Evolutionary conservation across 2,113 vertebrate genomes (phyloP).

Genomic region (Engystomops pustulosus): DNA sequence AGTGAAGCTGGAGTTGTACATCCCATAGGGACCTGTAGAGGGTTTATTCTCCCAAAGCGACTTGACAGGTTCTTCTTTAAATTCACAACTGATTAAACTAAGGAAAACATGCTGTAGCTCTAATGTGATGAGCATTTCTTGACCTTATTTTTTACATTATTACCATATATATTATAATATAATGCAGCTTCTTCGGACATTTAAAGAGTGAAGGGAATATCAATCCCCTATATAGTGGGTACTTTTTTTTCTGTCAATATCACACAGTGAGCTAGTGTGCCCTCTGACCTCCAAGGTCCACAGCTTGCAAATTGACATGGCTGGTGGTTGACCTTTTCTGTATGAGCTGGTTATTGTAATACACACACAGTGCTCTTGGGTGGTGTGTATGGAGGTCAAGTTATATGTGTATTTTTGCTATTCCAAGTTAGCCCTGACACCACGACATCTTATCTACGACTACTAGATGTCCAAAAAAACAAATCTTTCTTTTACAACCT

Average conservation of each 20-base stretch:
- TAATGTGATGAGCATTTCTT: not conserved
- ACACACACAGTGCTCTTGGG: conserved; percentile 52
- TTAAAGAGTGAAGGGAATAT: not conserved
- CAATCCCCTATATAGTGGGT: not conserved
- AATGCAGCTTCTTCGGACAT: not conserved
- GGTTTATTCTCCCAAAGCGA: no score
- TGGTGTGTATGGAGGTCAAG: conserved; percentile 36
- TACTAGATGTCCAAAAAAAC: no score
- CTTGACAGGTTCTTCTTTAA: no score
- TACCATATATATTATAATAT: no score
- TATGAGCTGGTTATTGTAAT: conserved; percentile 48
- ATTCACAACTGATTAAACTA: no score
- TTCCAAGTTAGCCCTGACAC: no score
- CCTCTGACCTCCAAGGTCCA: conserved; percentile 48
- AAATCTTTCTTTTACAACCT: no score
- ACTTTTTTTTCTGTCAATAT: conserved; percentile 2
- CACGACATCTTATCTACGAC: no score
- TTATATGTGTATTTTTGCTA: no score
- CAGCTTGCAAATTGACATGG: conserved; percentile 47
- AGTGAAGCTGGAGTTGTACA: no score
- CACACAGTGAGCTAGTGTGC: conserved; percentile 5
- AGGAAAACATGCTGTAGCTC: no score
- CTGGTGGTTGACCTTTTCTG: conserved; percentile 55
- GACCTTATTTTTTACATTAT: not conserved
- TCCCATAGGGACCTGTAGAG: no score